A percentile compares a stretch with the other conserved stretches of the same genome.
Conservation (phyloP, 2,888 invertebrate genomes). For the Minunthozetes semirufus region DNA sequence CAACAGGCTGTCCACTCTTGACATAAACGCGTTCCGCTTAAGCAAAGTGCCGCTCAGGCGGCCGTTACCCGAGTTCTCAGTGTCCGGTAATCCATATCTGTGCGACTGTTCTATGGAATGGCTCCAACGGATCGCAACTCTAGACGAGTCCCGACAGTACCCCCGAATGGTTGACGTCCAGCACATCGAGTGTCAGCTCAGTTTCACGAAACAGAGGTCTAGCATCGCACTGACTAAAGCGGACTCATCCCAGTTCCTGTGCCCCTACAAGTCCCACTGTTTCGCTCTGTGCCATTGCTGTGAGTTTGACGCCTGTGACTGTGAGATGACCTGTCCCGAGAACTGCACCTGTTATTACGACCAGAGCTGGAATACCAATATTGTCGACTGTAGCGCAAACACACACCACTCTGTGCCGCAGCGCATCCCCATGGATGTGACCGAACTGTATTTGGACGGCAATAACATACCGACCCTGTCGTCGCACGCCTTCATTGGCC, state of each 20-base stretch:
- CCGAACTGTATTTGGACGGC: constrained; percentile 77
- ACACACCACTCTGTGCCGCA: constrained; percentile 56
- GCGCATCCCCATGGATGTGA: constrained; percentile 81
- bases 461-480: constrained; percentile 67
- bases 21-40: constrained; percentile 75
- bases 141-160: constrained; percentile 69
- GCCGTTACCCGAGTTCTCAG: constrained; percentile 44
- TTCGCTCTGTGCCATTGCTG: constrained; percentile 81
- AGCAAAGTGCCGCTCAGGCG: constrained; percentile 67
- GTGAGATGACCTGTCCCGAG: constrained; percentile 80
- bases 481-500: constrained; percentile 76
- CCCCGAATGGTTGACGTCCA: constrained; percentile 74
- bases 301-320: constrained; percentile 84
- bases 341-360: constrained; percentile 85
- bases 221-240: constrained; percentile 38
- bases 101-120: constrained; percentile 88
- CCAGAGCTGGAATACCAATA: constrained; percentile 75
- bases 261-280: constrained; percentile 75
- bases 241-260: constrained; percentile 59
- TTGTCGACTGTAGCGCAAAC: constrained; percentile 68
- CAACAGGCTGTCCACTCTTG: constrained; percentile 81
- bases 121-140: constrained; percentile 60
- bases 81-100: constrained; percentile 52
- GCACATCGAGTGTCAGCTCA: constrained; percentile 74
- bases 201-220: constrained; percentile 41